These are phyloP conservation scores for Rhynchophorus ferrugineus DNA, from an alignment of 1,140 invertebrate genomes.

Conservation along the genomic window DNA sequence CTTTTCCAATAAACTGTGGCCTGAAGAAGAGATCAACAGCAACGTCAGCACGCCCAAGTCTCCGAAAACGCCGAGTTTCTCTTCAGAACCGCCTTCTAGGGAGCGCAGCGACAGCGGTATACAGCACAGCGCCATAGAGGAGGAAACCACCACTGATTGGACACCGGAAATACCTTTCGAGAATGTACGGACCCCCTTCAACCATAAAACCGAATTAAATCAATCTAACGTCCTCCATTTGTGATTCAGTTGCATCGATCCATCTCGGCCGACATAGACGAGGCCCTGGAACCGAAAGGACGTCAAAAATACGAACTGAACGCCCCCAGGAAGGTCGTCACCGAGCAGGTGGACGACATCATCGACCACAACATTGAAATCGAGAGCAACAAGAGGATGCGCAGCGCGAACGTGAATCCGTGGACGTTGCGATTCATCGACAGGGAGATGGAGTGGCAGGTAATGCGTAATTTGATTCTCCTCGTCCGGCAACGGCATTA, in stretches of 20 bases:
- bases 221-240: no score
- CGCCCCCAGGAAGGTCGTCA: constrained; percentile 26
- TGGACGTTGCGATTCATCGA: constrained; percentile 84
- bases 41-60: constrained; percentile 38
- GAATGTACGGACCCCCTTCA: constrained; percentile 53
- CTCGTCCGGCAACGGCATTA: no score
- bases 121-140: constrained; percentile 52
- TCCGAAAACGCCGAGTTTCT: constrained; percentile 40
- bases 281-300: constrained; percentile 30
- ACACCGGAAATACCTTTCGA: constrained; percentile 86
- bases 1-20: constrained; percentile 45
- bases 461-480: constrained; percentile 6
- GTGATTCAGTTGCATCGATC: constrained; percentile 33
- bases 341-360: constrained; percentile 75
- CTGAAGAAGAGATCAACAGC: constrained; percentile 43
- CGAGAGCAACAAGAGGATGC: constrained; percentile 85
- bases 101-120: constrained; percentile 39
- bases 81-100: constrained; percentile 31
- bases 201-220: not conserved
- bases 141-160: constrained; percentile 74
- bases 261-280: constrained; percentile 33
- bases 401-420: constrained; percentile 75
- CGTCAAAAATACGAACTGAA: constrained; percentile 32
- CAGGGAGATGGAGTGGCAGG: constrained; percentile 51
- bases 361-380: constrained; percentile 88